Evolutionary conservation across 1,140 invertebrate genomes (phyloP), one percentile per base, ranked within the genome.

Genomic region (Wiebesia pumilae): DNA sequence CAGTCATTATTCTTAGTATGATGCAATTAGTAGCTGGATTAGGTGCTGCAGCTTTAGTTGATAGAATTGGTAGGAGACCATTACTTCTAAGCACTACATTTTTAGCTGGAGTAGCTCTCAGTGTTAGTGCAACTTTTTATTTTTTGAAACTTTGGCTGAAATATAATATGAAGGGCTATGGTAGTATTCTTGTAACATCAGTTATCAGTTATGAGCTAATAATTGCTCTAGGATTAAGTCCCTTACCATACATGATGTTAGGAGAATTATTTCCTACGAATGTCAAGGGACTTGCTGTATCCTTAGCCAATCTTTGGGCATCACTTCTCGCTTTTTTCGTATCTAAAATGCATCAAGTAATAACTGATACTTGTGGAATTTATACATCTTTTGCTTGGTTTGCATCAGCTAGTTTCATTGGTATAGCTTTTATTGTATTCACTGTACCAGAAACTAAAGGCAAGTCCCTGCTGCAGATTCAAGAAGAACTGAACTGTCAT

Each of bases 391-490:
- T 95, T 84, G 94, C 94, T 90, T 94, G 94, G 85, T 96, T 95
- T 83, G 94, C 94, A 0, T 33, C 89, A n/a, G 92, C 94, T 33
- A 95, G 94, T 27, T 94, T 94, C 75, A 14, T 94, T 0, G 95
- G 95, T 0, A 90, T 95, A 3, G 88, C 94, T 14, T 96, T 97
- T 88, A 94, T 95, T 38, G 91, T 93, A 54, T 95, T 96, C 40
- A 92, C 94, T 79, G 95, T 97, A 1, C 96, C 96, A 0, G 97
- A 97, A 90, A 97, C 97, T 2, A 97, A 96, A 89, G 95, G 95
- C 1, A 96, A 95, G 89, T 95, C 94, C 1, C 91, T 97, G 69
- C 94, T 96, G 84, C 96, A 97, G 88, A 96, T 97, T 65, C 95
- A 95, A 81, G 92, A 95, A 71, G 90, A 94, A 71, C 85, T 94